Evolutionary conservation across 2,797 vertebrate species (phyloP).

Genomic region (Prionace glauca): DNA sequence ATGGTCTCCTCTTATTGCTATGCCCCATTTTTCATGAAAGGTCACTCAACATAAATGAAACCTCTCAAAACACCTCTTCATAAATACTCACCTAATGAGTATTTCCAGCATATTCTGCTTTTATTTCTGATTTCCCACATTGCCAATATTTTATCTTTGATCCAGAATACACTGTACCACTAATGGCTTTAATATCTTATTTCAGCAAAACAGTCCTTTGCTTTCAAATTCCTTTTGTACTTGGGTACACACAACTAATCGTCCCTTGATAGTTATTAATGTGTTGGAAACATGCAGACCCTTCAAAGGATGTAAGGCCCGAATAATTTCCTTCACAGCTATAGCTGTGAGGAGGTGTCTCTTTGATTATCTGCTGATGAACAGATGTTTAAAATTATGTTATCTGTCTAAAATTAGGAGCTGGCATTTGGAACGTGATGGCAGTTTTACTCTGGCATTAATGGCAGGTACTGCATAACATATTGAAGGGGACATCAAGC

Average conservation of each 20-base stretch:
- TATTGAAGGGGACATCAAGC: not conserved
- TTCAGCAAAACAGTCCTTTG: not conserved
- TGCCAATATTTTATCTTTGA: not conserved
- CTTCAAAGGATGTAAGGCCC: not conserved
- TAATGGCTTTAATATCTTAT: not conserved
- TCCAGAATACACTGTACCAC: too few species aligned
- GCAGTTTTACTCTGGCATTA: not conserved
- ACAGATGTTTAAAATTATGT: conserved; percentile 20
- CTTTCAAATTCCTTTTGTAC: not conserved
- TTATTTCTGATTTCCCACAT: not conserved
- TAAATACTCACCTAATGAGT: not conserved
- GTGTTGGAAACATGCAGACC: not conserved
- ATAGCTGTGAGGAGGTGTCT: not conserved
- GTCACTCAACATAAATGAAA: not conserved
- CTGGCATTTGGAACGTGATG: conserved; percentile 23
- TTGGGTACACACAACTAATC: not conserved
- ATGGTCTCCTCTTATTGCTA: not conserved
- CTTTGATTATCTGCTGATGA: conserved; percentile 19
- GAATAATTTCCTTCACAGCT: not conserved
- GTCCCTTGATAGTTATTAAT: not conserved
- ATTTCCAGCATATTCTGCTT: not conserved
- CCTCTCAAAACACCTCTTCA: not conserved
- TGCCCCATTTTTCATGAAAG: not conserved
- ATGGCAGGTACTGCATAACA: not conserved
- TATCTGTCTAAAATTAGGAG: conserved; percentile 27